Conservation (phyloP, 2,113 vertebrate species). For the Formicarius rufipectus region DNA sequence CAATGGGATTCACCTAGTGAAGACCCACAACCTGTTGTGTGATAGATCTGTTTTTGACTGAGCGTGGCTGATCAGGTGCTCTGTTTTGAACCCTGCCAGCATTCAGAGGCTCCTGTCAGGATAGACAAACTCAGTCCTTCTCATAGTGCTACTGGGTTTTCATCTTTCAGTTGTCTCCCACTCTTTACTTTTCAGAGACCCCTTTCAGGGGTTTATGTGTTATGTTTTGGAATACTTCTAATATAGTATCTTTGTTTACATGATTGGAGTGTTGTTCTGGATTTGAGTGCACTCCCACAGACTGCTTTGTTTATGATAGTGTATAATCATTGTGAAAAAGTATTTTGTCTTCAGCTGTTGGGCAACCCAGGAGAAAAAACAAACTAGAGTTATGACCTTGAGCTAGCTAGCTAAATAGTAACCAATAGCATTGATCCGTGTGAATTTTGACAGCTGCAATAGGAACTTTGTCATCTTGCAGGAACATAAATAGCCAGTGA, state of each 20-base stretch:
- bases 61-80: not conserved
- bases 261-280: not conserved
- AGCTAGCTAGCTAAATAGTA: not conserved
- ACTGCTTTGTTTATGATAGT: not conserved
- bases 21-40: fast-evolving
- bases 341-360: conserved; percentile 43
- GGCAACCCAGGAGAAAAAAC: not conserved
- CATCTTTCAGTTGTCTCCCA: not conserved
- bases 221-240: not conserved
- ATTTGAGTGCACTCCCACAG: not conserved
- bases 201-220: not conserved
- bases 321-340: not conserved
- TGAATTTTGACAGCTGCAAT: conserved; percentile 8
- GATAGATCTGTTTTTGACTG: not conserved
- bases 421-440: not conserved
- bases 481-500: conserved; percentile 50
- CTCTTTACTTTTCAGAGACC: not conserved
- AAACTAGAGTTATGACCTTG: not conserved
- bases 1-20: not conserved
- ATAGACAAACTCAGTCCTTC: not conserved
- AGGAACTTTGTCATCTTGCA: not conserved
- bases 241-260: not conserved
- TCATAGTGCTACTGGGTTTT: not conserved
- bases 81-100: not conserved
- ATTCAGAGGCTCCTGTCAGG: not conserved